Evolutionary conservation across 2,888 invertebrate genomes (phyloP), one percentile per base, ranked within the genome.

Genomic region (Ophioninae sp.): DNA sequence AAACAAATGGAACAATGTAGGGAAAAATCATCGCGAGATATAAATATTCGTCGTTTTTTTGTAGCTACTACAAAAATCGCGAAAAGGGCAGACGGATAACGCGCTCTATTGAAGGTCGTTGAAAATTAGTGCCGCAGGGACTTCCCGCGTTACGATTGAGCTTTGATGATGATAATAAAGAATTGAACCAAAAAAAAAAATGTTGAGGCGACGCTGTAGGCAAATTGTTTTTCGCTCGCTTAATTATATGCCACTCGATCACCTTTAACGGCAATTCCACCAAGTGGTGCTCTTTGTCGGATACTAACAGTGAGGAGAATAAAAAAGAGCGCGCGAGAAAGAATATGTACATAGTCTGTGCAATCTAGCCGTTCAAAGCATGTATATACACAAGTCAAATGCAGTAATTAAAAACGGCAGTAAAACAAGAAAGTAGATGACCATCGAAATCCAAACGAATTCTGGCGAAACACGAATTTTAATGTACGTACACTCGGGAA

Each of bases 361-460:
- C 86, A 86, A 74, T 82, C 69, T 76, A 76, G 84, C 80, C 78
- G 82, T 82, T 77, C 71, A 68, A 73, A 76, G 81, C 77, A 84
- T 86, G 86, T 86, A 86, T 79, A 85, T 86, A 85, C 84, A 86
- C 82, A 79, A 82, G 61, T 78, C 83, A 83, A 84, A 85, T 76
- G 79, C 81, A 78, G 68, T 76, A 73, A 81, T 84, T 73, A 63
- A 76, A 51, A 67, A 84, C 81, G 79, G 82, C 76, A 76, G 76
- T 78, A 73, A 69, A 72, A 72, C 81, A 81, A 39, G 72, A 51
- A 71, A 58, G n/a, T n/a, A n/a, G 20, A 74, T 72, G 37, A 73
- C 39, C 58, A 74, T 65, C 69, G 77, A 72, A 77, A 64, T 78
- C 65, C 65, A 72, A 79, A 69, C 20, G 41, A 76, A 65, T 58